phyloP scores from a whole-genome alignment of 2,113 vertebrate species.

The Sapayoa aenigma region DNA sequence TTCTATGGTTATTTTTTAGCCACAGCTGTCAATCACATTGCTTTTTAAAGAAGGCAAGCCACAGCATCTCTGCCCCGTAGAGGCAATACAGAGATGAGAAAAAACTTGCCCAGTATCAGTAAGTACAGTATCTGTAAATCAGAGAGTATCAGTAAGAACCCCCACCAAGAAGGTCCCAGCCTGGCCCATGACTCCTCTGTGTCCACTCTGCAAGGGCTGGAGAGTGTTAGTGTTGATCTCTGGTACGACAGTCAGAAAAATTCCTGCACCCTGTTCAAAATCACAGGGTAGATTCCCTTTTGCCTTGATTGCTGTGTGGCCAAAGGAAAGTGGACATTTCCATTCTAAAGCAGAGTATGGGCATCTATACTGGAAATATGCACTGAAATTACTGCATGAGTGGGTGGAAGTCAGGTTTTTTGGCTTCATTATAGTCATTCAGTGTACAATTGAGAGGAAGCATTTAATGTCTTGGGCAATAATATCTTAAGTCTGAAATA shows the following conservation, averaged over 20 bases:
- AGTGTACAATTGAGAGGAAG: background rate
- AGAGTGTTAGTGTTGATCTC: background rate
- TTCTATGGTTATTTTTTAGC: background rate
- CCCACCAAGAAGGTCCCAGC: background rate
- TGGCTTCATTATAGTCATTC: background rate
- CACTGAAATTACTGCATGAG: background rate
- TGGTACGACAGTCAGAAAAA: background rate
- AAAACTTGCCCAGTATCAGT: background rate
- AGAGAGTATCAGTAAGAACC: background rate
- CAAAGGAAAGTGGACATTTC: background rate
- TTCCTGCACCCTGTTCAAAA: background rate
- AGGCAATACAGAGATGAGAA: background rate
- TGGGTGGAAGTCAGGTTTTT: background rate
- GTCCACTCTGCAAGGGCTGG: background rate
- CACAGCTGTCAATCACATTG: background rate
- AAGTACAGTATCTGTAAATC: background rate
- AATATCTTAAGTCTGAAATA: background rate
- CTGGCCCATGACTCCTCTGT: fast-evolving
- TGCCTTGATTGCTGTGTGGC: background rate
- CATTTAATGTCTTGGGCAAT: background rate
- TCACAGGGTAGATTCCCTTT: background rate
- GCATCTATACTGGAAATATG: background rate
- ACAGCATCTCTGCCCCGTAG: background rate
- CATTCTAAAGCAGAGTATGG: background rate
- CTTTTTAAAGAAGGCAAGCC: background rate